Evolutionary conservation across 2,113 vertebrate genomes (phyloP), one percentile per base, ranked within the genome.

Genomic region (Dasyornis broadbenti): DNA sequence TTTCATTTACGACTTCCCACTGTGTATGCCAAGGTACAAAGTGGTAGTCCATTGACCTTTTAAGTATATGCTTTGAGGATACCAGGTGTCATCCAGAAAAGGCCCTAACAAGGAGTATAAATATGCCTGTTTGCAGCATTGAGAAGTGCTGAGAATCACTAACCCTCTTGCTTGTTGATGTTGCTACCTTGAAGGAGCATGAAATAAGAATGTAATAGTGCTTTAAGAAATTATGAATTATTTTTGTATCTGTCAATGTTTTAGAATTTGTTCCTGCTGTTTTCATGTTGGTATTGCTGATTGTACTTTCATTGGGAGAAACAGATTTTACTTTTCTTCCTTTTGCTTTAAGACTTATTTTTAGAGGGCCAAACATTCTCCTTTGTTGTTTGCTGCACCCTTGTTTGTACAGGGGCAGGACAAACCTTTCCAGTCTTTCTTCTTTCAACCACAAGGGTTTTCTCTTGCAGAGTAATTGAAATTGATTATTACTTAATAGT

Each of bases 81-180:
- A 31, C 4, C 9, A 50, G 39, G 4, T 47, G 19, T 73, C 20
- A 47, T 82, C 23, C 16, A n/a, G 54, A 81, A 23, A 21, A 27
- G 33, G 1, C 44, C 78, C 15, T 44, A 16, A 24, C n/a, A 72
- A 59, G 18, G 23, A 33, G 15, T 35, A 6, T 57, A 10, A 61
- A 3, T 49, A 9, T 60, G 8, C 47, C 7, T 19, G 10, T 42
- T 73, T 77, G 37, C 73, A 82, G 37, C 31, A 26, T 2, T 75
- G 28, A 20, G 30, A 65, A 33, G 15, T 27, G 17, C 20, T 72
- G 30, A 64, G 20, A 77, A 33, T 78, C 11, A 39, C 24, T 60
- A 13, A 50, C 2, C 3, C 9, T 63, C 22, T 59, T 15, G 10
- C 33, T 69, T 1, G 0, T 21, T 49, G 37, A 16, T 44, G 16